Base-by-base conservation (phyloP, 92 coral and sea anemone genomes). In the Virgularia gustaviana region DNA sequence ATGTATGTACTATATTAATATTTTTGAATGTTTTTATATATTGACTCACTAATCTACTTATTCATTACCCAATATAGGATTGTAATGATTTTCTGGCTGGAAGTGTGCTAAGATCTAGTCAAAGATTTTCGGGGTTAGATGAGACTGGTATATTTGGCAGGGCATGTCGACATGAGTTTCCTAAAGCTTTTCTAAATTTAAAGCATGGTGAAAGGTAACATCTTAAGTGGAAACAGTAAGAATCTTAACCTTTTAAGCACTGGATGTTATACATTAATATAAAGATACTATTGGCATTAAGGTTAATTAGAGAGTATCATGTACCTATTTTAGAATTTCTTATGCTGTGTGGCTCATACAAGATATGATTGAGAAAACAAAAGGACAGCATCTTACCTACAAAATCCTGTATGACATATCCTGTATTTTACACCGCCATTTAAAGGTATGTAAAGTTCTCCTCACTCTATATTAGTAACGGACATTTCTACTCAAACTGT, bases 321-420 rank as follows among this genome's bases (percentile, higher is more conserved):
- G n/a, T 16, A 41, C 9, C n/a, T 41, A 41, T 41, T 51, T 51
- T 51, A 75, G 86, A 51, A 81, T 81, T 75, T 73, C 81, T 49
- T 52, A 81, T 66, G 86, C 86, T 19, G 86, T 81, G n/a, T 75
- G 62, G 62, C 73, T 81, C 22, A 34, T 82, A 12, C 70, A 70
- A 19, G 78, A 80, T 62, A 54, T 82, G 28, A 77, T 76, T 57
- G 71, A 55, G 44, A 15, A 39, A 71, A 16, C 79, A 20, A 31
- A 49, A 8, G 42, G 54, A 9, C 70, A 44, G 42, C 15, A 36
- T 37, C 60, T 82, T 25, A 64, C 8, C 49, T 15, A 68, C 19
- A 70, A 63, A 37, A 65, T 82, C 25, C 77, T 82, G 44, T 82
- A 82, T 51, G 87, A 82, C 47, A 82, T 77, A 76, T 80, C 87